Percentiles rank a stretch among this genome's conserved stretches.
Conservation (phyloP, 2,113 vertebrate genomes). For the Ophthalmolycus amberensis region DNA sequence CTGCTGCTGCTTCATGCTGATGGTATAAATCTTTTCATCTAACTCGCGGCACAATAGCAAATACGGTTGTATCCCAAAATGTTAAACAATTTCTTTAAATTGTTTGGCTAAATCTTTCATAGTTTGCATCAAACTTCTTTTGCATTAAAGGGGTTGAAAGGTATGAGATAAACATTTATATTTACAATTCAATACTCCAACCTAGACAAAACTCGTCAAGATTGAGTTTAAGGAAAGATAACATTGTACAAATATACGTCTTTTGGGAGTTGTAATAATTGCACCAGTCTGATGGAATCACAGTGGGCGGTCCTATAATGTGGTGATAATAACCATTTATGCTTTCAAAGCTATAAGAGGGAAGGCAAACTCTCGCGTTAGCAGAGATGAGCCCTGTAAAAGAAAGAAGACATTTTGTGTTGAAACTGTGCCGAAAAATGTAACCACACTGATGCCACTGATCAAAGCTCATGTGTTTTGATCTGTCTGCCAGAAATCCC, state of each 20-base stretch:
- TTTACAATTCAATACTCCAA: neutral
- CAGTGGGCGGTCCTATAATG: slow-evolving; percentile 24
- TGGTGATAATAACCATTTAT: slow-evolving; percentile 45
- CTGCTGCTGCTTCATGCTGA: neutral
- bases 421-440: slow-evolving; percentile 26
- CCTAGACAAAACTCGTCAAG: slow-evolving; percentile 3
- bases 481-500: slow-evolving; percentile 39
- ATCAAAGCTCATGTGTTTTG: slow-evolving; percentile 41
- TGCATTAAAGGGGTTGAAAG: neutral
- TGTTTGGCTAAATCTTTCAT: neutral
- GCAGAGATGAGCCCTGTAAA: slow-evolving; percentile 34
- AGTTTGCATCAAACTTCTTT: neutral
- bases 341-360: slow-evolving; percentile 25
- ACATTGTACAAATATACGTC: slow-evolving; percentile 28
- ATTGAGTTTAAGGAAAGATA: slow-evolving; percentile 30
- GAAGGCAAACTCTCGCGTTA: slow-evolving; percentile 15
- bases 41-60: neutral
- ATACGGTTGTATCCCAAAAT: neutral
- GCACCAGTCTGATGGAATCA: slow-evolving; percentile 20
- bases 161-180: neutral
- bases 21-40: neutral
- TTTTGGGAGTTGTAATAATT: slow-evolving; percentile 44
- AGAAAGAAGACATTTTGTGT: slow-evolving; percentile 36
- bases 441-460: slow-evolving; percentile 7
- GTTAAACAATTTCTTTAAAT: neutral